These are phyloP conservation scores for Nestor notabilis DNA, from an alignment of 2,113 vertebrate genomes.

Conservation along the genomic window DNA sequence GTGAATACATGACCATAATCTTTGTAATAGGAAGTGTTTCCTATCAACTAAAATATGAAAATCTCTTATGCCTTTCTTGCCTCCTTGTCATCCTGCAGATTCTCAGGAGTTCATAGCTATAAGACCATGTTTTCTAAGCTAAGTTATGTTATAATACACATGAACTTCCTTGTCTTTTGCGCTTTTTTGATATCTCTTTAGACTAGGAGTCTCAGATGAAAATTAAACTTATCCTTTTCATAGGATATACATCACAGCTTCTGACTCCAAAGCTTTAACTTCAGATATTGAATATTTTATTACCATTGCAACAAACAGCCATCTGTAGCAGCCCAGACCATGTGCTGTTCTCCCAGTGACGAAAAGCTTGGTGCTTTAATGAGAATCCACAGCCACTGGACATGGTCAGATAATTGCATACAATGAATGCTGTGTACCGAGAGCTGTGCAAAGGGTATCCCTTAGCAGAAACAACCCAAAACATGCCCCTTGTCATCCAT, in stretches of 20 bases:
- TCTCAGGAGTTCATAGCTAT: neutral
- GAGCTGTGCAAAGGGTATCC: neutral
- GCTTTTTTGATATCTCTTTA: neutral
- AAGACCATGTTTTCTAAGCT: neutral
- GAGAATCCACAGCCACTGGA: neutral
- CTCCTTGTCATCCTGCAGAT: neutral
- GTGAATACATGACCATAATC: neutral
- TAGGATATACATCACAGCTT: neutral
- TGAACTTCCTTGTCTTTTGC: neutral
- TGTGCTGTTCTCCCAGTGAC: neutral
- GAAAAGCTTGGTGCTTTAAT: neutral
- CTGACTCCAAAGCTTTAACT: neutral
- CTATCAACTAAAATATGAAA: neutral
- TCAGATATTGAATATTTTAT: neutral
- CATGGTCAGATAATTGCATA: neutral
- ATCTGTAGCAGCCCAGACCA: neutral
- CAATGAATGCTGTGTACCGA: neutral
- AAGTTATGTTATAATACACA: neutral
- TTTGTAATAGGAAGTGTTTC: neutral
- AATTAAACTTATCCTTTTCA: neutral
- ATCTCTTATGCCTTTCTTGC: neutral
- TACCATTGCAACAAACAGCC: neutral
- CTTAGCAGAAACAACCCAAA: neutral
- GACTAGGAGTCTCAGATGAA: neutral
- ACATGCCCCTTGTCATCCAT: fast-evolving